Evolutionary conservation across 2,888 invertebrate genomes (phyloP), one percentile per base, ranked within the genome.

Genomic region (Tuberolachnus salignus): DNA sequence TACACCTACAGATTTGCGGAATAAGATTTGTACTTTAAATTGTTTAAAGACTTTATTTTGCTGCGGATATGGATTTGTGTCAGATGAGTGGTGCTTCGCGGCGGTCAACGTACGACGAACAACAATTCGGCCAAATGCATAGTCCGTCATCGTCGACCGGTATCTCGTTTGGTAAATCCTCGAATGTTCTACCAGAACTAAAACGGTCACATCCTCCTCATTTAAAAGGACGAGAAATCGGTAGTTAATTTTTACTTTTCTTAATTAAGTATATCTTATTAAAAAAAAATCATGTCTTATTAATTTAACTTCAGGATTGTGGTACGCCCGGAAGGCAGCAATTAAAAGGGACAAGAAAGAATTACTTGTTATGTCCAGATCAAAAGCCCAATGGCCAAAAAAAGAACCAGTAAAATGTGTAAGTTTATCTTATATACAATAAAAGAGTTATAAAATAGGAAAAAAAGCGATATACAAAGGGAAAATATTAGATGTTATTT

Each of bases 391-490:
- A 21, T 78, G 78, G 67, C 78, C 69, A n/a, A 57, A 78, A 69
- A 78, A 78, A 51, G 78, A 78, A 69, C 23, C n/a, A n/a, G 78
- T 67, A 19, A 78, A 78, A 78, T 69, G 78, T 51, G 78, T 78
- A 23, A 59, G 66, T 57, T 55, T 19, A 34, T 34, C 1, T 73
- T n/a, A n/a, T 51, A 21, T 49, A 34, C 61, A 19, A 53, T n/a
- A n/a, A n/a, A n/a, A n/a, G n/a, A n/a, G n/a, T n/a, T n/a, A n/a
- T n/a, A n/a, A n/a, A n/a, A n/a, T n/a, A n/a, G 14, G 14, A 51
- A 51, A n/a, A n/a, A n/a, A n/a, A n/a, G n/a, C n/a, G 34, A 34
- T 3, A 34, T 34, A 34, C 6, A 34, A 34, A 34, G 34, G 34
- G 34, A 4, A 6, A 34, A 34, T 34, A 6, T 34, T 4, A 34